phyloP scores from a whole-genome alignment of 2,113 vertebrate genomes.

The Stercorarius parasiticus region DNA sequence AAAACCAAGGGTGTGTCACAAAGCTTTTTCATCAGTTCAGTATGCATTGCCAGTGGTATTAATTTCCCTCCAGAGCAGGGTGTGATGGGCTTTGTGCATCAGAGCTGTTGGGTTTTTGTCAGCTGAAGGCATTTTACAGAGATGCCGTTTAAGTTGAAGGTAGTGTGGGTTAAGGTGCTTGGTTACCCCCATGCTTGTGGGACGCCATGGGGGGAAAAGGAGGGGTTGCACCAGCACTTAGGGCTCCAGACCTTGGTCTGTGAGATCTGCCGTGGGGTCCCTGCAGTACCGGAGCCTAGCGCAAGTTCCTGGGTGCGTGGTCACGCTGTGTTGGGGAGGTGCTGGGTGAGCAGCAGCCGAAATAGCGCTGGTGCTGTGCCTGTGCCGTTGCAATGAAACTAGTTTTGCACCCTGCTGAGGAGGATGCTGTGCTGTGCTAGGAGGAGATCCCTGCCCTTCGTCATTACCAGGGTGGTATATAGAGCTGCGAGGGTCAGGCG shows the following conservation, averaged over 20 bases:
- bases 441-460: neutral
- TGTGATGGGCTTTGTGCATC: neutral
- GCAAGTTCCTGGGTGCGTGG: neutral
- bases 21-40: neutral
- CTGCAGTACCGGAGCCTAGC: neutral
- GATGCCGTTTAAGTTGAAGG: neutral
- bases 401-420: neutral
- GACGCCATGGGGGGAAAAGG: neutral
- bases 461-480: neutral
- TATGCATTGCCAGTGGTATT: neutral
- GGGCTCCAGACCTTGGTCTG: neutral
- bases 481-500: neutral
- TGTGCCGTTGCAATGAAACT: neutral
- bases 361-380: neutral
- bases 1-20: neutral
- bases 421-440: neutral
- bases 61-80: neutral
- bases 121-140: neutral
- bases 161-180: neutral
- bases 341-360: neutral
- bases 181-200: neutral
- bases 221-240: neutral
- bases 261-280: neutral
- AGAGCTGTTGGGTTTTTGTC: neutral
- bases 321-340: fast-evolving